These are phyloP conservation scores for Diadegma fenestrale DNA, from an alignment of 2,888 invertebrate species.

Conservation along the genomic window DNA sequence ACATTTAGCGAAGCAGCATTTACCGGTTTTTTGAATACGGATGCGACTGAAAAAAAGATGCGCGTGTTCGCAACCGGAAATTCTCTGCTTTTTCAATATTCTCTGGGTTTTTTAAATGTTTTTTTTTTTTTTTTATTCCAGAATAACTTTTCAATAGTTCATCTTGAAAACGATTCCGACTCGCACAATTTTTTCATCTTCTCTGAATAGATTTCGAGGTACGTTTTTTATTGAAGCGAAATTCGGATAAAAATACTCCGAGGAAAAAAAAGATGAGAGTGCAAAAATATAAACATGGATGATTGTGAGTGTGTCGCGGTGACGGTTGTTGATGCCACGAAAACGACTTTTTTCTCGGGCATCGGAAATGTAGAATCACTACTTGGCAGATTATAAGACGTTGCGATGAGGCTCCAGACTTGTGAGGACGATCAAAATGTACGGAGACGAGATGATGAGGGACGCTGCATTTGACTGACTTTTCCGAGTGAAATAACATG, in stretches of 20 bases:
- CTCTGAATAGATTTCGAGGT: slow-evolving; percentile 3
- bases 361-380: not conserved
- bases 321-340: not conserved
- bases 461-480: not conserved
- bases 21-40: slow-evolving; percentile 40
- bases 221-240: not conserved
- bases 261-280: slow-evolving; percentile 40
- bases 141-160: slow-evolving; percentile 4
- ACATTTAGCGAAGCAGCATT: slow-evolving; percentile 77
- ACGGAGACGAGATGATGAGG: not conserved
- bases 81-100: slow-evolving; percentile 25
- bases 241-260: not conserved
- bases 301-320: not conserved
- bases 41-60: not conserved
- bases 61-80: slow-evolving; percentile 24
- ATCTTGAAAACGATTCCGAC: slow-evolving; percentile 8
- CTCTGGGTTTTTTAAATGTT: not conserved
- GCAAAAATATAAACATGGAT: not conserved
- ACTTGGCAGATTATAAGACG: not conserved
- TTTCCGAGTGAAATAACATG: not conserved
- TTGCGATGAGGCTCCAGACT: not conserved
- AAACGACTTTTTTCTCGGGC: not conserved
- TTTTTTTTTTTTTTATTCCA: not conserved
- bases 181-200: slow-evolving; percentile 9
- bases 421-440: not conserved